These are phyloP conservation scores for Cassiopea xamachana DNA, from an alignment of 30 jellyfish, hydroid and myxozoan genomes.

Conservation along the genomic window DNA sequence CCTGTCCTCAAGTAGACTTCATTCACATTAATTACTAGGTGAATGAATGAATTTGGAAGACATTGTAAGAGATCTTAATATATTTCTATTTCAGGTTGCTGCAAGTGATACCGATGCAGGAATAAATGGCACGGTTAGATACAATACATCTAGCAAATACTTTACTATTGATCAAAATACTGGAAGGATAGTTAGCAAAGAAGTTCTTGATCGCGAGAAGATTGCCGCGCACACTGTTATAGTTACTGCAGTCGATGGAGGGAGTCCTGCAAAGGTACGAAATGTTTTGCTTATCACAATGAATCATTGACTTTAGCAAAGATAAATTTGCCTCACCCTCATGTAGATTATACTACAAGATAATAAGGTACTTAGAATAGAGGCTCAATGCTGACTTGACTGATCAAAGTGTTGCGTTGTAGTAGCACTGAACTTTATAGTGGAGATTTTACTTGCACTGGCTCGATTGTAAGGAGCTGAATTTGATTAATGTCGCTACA, in stretches of 20 bases:
- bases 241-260: slow-evolving; percentile 65
- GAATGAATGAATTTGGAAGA: background rate
- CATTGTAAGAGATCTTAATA: background rate
- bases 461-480: no score
- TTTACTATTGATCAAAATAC: slow-evolving; percentile 36
- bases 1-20: no score
- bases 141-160: slow-evolving; percentile 36
- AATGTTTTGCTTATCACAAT: background rate
- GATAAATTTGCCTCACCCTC: no score
- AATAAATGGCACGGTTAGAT: slow-evolving; percentile 26
- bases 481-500: no score
- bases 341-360: no score
- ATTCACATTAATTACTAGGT: no score
- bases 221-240: slow-evolving; percentile 42
- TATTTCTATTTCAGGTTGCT: slow-evolving; percentile 28
- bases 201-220: slow-evolving; percentile 48
- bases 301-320: no score
- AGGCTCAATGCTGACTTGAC: no score
- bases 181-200: slow-evolving; percentile 37
- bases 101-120: slow-evolving; percentile 68
- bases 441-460: no score
- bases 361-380: no score
- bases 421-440: no score
- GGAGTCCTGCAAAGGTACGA: slow-evolving; percentile 64
- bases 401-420: no score